Base-by-base conservation (phyloP, 2,113 vertebrate genomes). In the Mellivora capensis region DNA sequence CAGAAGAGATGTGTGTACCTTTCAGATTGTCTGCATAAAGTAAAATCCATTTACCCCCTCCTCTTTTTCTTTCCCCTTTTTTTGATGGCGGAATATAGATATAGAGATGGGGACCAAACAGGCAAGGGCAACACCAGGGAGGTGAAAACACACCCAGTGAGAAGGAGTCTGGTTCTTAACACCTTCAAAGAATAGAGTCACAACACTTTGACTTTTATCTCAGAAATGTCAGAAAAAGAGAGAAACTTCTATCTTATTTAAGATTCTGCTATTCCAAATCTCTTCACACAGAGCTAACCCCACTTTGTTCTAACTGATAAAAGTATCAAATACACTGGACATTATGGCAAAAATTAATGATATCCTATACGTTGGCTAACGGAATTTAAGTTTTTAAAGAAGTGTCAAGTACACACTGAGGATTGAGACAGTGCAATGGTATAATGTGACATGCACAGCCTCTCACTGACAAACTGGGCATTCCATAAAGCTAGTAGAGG, bases 101-200 rank as follows among this genome's bases (percentile, higher is more conserved):
- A 18, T 4, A 67, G 27, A 95, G 3, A 9, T 72, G 14, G 91
- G 29, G 29, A n/a, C 5, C 13, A 23, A 57, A n/a, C 0, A 82
- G 15, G 8, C 34, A n/a, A 74, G 31, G 47, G 14, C 2, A 12
- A 23, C 25, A 12, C 1, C 14, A 18, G 11, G 13, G 52, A 89
- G 0, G 8, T 4, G 31, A 13, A 27, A 67, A 23, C 6, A 10
- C 7, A 18, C 23, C 17, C 7, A 39, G 6, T 27, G 11, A 86
- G 39, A 21, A 71, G 2, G 5, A 13, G 0, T 1, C 13, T 37
- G 15, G 9, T 3, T 34, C 21, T 54, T 49, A 23, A 71, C 4
- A 29, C 3, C 31, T 47, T 86, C 25, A 61, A 8, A 15, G 10
- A 83, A n/a, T 2, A 87, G 4, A 57, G 18, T 77, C 52, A 52